Percentiles rank a stretch among this genome's conserved stretches.
Conservation (phyloP, 2,888 invertebrate genomes). For the Brenthis ino region DNA sequence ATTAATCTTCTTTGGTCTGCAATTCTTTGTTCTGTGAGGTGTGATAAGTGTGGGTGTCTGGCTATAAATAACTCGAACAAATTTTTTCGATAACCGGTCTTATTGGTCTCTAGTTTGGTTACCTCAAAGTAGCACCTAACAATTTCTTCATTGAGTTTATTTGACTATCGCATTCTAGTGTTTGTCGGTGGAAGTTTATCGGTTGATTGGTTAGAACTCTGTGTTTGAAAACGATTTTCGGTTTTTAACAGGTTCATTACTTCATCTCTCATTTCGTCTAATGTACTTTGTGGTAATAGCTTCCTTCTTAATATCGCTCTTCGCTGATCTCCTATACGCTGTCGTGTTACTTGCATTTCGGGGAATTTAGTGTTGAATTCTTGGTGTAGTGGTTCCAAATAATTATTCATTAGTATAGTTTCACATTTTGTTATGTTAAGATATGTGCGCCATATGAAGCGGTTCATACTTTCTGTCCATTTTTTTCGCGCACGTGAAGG, state of each 20-base stretch:
- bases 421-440: slow-evolving; percentile 23
- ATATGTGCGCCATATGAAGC: slow-evolving; percentile 29
- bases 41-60: slow-evolving; percentile 5
- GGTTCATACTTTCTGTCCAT: slow-evolving; percentile 7
- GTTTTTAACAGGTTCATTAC: too few species aligned
- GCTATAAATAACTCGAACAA: slow-evolving; percentile 21
- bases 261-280: too few species aligned
- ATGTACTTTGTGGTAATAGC: too few species aligned
- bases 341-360: slow-evolving; percentile 34
- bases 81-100: slow-evolving; percentile 26
- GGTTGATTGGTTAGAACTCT: not conserved
- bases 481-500: slow-evolving; percentile 17
- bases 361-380: slow-evolving; percentile 35
- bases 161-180: slow-evolving; percentile 24
- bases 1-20: slow-evolving; percentile 32
- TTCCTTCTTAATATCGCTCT: slow-evolving; percentile 37
- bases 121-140: slow-evolving; percentile 28
- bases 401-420: slow-evolving; percentile 19
- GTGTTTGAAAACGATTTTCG: not conserved
- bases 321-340: slow-evolving; percentile 40
- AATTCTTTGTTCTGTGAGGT: slow-evolving; percentile 32
- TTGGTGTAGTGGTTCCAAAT: slow-evolving; percentile 31
- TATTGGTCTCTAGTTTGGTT: slow-evolving; percentile 24
- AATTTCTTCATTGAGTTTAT: slow-evolving; percentile 31
- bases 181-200: slow-evolving; percentile 2